Evolutionary conservation across 2,888 invertebrate species (phyloP).

Genomic region (Ochropleura leucogaster): DNA sequence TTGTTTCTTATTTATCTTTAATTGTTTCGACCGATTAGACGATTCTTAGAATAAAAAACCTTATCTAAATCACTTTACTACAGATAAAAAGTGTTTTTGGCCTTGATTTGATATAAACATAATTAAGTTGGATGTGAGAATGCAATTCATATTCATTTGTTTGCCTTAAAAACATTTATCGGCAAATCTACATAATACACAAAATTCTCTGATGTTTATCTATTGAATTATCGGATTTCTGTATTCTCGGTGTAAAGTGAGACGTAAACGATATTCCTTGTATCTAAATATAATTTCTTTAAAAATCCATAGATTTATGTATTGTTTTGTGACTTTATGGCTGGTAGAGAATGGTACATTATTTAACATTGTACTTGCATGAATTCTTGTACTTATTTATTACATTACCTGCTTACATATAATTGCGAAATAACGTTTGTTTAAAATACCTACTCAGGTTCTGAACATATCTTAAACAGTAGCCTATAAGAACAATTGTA

Average conservation of each 20-base stretch:
- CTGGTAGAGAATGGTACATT: conserved; percentile 5
- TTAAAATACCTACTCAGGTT: conserved; percentile 16
- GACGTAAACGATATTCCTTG: not conserved
- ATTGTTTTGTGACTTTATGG: not conserved
- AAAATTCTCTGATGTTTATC: not conserved
- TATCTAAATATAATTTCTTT: not conserved
- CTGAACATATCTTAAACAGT: conserved; percentile 14
- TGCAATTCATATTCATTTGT: not conserved
- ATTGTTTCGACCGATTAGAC: not conserved
- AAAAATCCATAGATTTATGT: not conserved
- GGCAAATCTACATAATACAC: conserved; percentile 5
- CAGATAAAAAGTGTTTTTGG: not conserved
- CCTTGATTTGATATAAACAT: not conserved
- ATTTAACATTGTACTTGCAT: conserved; percentile 13
- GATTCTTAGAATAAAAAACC: not conserved
- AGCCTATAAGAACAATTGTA: conserved; percentile 31
- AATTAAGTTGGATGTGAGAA: not conserved
- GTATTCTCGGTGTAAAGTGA: not conserved
- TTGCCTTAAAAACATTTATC: not conserved
- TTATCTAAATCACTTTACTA: not conserved
- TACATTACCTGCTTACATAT: not conserved
- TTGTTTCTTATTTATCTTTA: not conserved
- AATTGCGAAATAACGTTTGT: conserved; percentile 7
- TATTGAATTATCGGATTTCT: conserved; percentile 9
- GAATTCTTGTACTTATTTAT: conserved; percentile 10